These are phyloP conservation scores for Saimiri boliviensis DNA, from an alignment of 2,113 vertebrate species.

Conservation along the genomic window DNA sequence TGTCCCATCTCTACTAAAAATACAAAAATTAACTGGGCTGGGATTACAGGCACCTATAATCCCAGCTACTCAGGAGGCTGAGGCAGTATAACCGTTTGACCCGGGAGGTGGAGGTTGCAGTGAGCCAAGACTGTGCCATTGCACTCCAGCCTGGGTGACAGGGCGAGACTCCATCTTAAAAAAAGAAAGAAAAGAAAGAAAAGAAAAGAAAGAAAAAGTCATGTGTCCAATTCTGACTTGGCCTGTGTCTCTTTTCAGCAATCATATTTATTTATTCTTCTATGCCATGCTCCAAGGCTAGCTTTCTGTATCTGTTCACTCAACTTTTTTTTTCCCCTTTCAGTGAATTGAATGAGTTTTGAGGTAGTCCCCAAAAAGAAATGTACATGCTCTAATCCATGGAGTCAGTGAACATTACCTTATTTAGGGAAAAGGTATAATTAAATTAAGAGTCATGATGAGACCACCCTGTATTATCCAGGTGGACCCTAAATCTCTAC, in stretches of 20 bases:
- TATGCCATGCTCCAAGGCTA: neutral
- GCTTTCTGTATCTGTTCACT: neutral
- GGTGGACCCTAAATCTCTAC: neutral
- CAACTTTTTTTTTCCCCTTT: neutral
- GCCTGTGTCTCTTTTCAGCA: neutral
- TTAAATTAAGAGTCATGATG: slow-evolving; percentile 6
- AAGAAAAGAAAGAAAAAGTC: neutral
- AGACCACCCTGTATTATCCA: neutral
- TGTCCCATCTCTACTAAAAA: too few species aligned
- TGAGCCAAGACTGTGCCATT: too few species aligned
- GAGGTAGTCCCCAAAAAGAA: neutral
- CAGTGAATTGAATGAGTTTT: neutral
- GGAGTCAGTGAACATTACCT: neutral
- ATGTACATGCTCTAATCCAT: neutral
- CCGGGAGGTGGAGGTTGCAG: too few species aligned
- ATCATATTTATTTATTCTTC: neutral
- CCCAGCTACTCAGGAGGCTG: too few species aligned
- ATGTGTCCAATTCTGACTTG: neutral
- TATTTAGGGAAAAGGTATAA: neutral
- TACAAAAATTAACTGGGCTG: too few species aligned
- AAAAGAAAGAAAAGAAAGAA: too few species aligned
- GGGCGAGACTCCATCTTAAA: too few species aligned
- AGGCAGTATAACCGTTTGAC: too few species aligned
- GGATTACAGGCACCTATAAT: too few species aligned
- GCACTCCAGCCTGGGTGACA: too few species aligned